Percentiles rank a stretch among this genome's conserved stretches.
Evolutionary conservation across 35 echinoderm and acorn worm genomes (phyloP).

Genomic region (Eucidaris tribuloides): DNA sequence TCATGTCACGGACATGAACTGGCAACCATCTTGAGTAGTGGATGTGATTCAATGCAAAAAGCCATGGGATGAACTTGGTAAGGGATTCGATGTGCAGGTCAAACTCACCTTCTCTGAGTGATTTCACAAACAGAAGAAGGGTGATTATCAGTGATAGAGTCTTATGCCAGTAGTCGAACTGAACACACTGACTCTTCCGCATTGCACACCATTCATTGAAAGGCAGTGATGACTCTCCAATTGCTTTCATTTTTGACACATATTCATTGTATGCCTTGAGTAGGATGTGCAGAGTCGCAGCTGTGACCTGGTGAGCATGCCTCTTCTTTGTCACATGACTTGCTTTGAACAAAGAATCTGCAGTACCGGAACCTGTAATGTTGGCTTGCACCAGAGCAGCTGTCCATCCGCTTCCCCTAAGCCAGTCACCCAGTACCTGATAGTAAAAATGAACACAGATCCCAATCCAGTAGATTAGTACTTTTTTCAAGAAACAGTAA

Average conservation of each 20-base stretch:
- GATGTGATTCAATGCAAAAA: constrained; percentile 58
- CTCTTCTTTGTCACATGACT: constrained; percentile 27
- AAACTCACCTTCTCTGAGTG: constrained; percentile 8
- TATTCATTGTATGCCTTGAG: constrained; percentile 15
- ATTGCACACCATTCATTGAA: constrained; percentile 32
- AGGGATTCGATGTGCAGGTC: constrained; percentile 21
- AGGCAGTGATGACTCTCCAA: background rate
- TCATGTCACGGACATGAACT: constrained; percentile 49
- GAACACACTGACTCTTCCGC: background rate
- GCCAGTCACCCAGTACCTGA: constrained; percentile 36
- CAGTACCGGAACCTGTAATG: constrained; percentile 28
- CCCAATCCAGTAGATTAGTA: too few relatives aligned
- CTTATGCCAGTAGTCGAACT: constrained; percentile 37
- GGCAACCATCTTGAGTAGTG: constrained; percentile 41
- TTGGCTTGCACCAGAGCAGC: constrained; percentile 18
- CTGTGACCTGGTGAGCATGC: constrained; percentile 48
- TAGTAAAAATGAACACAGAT: too few relatives aligned
- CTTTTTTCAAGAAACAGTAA: too few relatives aligned
- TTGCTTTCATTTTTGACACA: background rate
- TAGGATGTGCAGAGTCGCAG: constrained; percentile 15
- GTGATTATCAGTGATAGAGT: constrained; percentile 19
- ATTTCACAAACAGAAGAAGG: constrained; percentile 27
- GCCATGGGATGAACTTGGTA: constrained; percentile 10
- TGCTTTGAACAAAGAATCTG: constrained; percentile 39
- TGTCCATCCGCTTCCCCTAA: constrained; percentile 26